Base-by-base conservation (phyloP, 2,888 invertebrate genomes). In the Oscheius sp. region DNA sequence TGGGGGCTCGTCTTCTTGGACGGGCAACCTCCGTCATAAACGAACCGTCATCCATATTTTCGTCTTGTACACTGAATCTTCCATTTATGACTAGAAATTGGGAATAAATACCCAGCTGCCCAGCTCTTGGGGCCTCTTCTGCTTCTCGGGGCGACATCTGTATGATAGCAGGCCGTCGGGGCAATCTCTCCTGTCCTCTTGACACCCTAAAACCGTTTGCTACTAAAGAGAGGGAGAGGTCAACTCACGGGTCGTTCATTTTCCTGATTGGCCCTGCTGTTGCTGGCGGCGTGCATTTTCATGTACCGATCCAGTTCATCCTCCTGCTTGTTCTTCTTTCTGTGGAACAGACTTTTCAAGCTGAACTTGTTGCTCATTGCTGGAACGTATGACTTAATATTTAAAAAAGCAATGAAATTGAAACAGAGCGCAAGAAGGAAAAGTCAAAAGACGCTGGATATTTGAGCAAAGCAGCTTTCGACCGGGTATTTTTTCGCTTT, bases 161-260 rank as follows among this genome's bases (percentile, higher is more conserved):
- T 69, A 43, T 69, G 69, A 35, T 69, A 69, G 21, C 69, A 69
- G 35, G 69, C 69, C 13, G 69, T 69, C 6, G 69, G 55, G 16
- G 27, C 43, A 12, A 53, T 12, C 2, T 69, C 69, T 2, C 35
- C 5, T 18, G 55, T 35, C 7, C 23, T 68, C 18, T 43, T 55
- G 25, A 23, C 6, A 21, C 21, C 23, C 55, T 55, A 13, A 55
- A 6, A 55, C 7, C n/a, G n/a, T n/a, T n/a, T n/a, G 13, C 13
- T 43, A 13, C 13, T 43, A 12, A 12, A 43, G n/a, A 12, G 45
- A 43, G 45, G 45, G 45, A n/a, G 49, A 18, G 49, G 49, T 7
- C 49, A 49, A 13, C 55, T 55, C 13, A 55, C 55, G 12, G 55
- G 55, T 5, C 55, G 21, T 25, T 55, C 23, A 23, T 55, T 55